Percentiles rank a stretch among this genome's conserved stretches.
Evolutionary conservation across 2,797 vertebrate species (phyloP).

Genomic region (Aythya fuligula): DNA sequence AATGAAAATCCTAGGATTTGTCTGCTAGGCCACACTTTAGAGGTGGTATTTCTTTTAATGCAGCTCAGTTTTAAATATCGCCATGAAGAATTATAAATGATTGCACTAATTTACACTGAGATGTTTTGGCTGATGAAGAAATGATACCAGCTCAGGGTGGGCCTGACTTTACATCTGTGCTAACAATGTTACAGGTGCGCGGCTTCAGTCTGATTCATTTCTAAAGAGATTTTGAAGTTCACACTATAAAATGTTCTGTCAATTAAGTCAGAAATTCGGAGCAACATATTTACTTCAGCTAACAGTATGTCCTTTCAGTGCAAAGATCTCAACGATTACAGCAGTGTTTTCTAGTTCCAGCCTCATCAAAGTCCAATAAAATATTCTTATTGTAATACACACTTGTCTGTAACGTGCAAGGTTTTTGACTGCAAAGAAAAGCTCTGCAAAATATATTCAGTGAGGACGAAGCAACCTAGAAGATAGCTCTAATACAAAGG

Average conservation of each 20-base stretch:
- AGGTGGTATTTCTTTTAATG: conserved; percentile 64
- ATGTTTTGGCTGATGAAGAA: conserved; percentile 63
- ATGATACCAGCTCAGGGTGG: conserved; percentile 15
- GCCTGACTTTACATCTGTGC: conserved; percentile 49
- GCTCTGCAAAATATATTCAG: neutral
- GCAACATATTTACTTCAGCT: conserved; percentile 71
- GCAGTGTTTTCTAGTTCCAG: conserved; percentile 27
- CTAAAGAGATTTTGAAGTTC: conserved; percentile 73
- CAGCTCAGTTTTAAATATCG: conserved; percentile 59
- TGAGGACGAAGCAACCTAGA: conserved; percentile 32
- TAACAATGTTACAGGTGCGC: conserved; percentile 51
- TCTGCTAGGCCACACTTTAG: conserved; percentile 44
- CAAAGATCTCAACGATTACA: conserved; percentile 51
- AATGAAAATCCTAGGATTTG: conserved; percentile 61
- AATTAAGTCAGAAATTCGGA: conserved; percentile 76
- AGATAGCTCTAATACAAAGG: neutral
- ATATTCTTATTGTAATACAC: conserved; percentile 55
- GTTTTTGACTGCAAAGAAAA: conserved; percentile 32
- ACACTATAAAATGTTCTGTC: conserved; percentile 72
- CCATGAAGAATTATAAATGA: conserved; percentile 56
- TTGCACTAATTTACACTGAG: conserved; percentile 60
- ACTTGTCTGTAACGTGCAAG: neutral
- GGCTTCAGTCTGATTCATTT: conserved; percentile 40
- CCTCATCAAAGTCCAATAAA: conserved; percentile 44
- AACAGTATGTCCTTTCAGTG: conserved; percentile 51